phyloP scores from a whole-genome alignment of 2,888 invertebrate species.

The Euzetes globulus region DNA sequence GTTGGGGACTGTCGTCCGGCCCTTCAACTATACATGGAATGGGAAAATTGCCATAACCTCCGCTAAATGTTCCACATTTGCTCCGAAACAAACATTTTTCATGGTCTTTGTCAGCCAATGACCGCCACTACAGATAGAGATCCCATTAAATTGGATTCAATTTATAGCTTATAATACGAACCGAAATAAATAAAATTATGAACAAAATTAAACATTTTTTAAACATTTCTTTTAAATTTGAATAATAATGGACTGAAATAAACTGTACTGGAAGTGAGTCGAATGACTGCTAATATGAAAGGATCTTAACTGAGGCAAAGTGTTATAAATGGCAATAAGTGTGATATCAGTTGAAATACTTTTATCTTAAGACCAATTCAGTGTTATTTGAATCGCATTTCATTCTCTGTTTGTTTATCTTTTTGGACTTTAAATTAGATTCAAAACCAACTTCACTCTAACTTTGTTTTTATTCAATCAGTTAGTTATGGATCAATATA shows the following conservation, averaged over 20 bases:
- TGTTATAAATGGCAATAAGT: no score
- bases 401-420: no score
- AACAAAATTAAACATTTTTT: not conserved
- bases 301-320: not conserved
- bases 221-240: not conserved
- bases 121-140: no score
- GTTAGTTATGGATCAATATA: no score
- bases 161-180: not conserved
- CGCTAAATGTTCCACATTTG: slow-evolving; percentile 7
- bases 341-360: not conserved
- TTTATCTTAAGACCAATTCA: no score
- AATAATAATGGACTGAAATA: no score
- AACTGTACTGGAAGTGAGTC: not conserved
- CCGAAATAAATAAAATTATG: not conserved
- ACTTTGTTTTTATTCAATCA: no score
- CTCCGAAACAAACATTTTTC: slow-evolving; percentile 14
- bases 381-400: no score
- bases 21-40: slow-evolving; percentile 37
- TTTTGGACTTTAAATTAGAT: no score
- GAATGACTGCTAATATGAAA: not conserved
- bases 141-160: no score
- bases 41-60: not conserved
- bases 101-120: no score
- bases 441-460: no score
- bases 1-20: slow-evolving; percentile 31